Conservation (phyloP, 2,797 vertebrate genomes). For the Hydrocynus forskahlii region DNA sequence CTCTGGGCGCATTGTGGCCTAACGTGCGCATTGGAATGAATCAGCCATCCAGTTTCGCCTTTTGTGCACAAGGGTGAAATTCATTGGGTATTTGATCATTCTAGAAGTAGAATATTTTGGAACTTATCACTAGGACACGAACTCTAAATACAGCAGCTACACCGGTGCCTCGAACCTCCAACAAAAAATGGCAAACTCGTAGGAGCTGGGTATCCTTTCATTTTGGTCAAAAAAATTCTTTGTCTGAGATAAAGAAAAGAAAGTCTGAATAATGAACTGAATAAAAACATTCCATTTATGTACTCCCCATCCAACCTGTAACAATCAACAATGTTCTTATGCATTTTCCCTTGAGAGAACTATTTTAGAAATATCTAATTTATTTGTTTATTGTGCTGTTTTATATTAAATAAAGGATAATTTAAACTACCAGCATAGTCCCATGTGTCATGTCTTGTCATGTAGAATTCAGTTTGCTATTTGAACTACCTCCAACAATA, state of each 20-base stretch:
- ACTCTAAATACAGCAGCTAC: constrained; percentile 46
- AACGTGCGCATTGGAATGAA: constrained; percentile 35
- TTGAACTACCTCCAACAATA: not conserved
- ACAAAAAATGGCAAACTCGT: constrained; percentile 20
- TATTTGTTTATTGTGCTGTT: constrained; percentile 84
- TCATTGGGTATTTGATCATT: constrained; percentile 22
- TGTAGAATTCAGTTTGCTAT: not conserved
- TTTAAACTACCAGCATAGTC: constrained; percentile 72
- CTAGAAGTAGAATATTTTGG: not conserved
- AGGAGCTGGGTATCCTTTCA: not conserved
- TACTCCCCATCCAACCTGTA: constrained; percentile 63
- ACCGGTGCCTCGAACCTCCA: constrained; percentile 23
- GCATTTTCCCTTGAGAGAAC: constrained; percentile 74
- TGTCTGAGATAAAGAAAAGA: constrained; percentile 24
- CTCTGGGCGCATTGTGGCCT: constrained; percentile 33
- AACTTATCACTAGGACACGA: constrained; percentile 12
- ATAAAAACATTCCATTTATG: constrained; percentile 62
- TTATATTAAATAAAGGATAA: constrained; percentile 87
- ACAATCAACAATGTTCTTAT: constrained; percentile 68
- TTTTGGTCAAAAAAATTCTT: constrained; percentile 8
- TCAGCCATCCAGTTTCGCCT: not conserved
- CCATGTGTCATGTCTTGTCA: not conserved
- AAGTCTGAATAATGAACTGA: constrained; percentile 35
- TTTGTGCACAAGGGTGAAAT: constrained; percentile 23
- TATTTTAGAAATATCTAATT: constrained; percentile 86